These are phyloP conservation scores for Pituophis catenifer DNA, from an alignment of 2,113 vertebrate genomes.

Conservation along the genomic window DNA sequence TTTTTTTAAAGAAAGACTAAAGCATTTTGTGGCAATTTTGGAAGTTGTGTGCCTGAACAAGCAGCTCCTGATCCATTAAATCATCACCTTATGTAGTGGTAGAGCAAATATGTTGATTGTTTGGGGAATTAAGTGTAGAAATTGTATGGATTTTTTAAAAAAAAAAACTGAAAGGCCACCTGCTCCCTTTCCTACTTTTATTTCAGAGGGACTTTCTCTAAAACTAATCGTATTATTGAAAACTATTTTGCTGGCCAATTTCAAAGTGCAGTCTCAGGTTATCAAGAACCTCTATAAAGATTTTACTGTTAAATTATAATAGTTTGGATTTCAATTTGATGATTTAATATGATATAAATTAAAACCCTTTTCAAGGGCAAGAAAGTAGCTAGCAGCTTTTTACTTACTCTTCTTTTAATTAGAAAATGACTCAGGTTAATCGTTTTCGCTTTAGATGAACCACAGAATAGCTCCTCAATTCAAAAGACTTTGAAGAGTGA, in stretches of 20 bases:
- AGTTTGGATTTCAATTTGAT: constrained; percentile 46
- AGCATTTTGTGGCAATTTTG: neutral
- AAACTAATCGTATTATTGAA: neutral
- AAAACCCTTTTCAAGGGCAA: constrained; percentile 13
- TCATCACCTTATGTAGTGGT: neutral
- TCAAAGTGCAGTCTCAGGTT: neutral
- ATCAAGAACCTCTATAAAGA: neutral
- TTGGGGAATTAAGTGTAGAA: neutral
- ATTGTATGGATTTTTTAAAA: neutral
- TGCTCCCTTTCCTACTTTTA: neutral
- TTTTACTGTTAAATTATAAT: constrained; percentile 54
- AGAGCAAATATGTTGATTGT: neutral
- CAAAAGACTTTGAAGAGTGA: neutral
- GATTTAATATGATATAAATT: constrained; percentile 49
- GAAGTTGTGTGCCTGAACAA: neutral
- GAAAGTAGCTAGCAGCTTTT: constrained; percentile 13
- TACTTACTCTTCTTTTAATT: constrained; percentile 23
- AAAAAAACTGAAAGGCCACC: neutral
- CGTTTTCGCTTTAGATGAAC: neutral
- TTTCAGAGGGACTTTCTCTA: neutral
- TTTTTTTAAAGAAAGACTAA: neutral
- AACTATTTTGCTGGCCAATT: neutral
- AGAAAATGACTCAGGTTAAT: neutral
- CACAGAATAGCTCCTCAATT: neutral
- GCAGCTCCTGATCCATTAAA: neutral